Evolutionary conservation across 2,888 invertebrate genomes (phyloP).

Genomic region (Sinhomidia bicolor): DNA sequence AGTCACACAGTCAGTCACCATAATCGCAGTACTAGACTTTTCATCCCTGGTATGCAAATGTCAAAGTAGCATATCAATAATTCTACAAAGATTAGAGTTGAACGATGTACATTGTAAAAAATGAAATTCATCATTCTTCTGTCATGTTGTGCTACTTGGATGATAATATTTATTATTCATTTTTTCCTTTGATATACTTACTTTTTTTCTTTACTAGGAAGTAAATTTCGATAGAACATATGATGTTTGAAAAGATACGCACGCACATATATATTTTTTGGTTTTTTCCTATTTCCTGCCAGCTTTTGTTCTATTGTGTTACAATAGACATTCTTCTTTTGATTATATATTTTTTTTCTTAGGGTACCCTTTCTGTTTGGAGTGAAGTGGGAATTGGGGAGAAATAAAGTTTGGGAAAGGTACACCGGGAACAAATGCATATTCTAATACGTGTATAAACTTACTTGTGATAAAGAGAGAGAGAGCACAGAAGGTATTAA

Average conservation of each 20-base stretch:
- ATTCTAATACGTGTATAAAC: too few relatives aligned
- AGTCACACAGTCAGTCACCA: not conserved
- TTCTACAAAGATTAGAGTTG: slow-evolving; percentile 68
- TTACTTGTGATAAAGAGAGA: too few relatives aligned
- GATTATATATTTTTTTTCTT: not conserved
- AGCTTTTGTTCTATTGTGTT: not conserved
- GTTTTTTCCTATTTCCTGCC: too few relatives aligned
- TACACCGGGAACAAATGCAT: too few relatives aligned
- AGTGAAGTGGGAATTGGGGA: not conserved
- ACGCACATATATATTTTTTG: too few relatives aligned
- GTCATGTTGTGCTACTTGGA: slow-evolving; percentile 52
- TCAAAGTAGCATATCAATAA: slow-evolving; percentile 63
- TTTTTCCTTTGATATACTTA: slow-evolving; percentile 25
- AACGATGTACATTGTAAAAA: slow-evolving; percentile 53
- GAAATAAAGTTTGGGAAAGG: not conserved
- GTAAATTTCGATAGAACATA: not conserved
- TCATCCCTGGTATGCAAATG: slow-evolving; percentile 48
- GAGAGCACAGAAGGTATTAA: not conserved
- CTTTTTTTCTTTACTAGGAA: not conserved
- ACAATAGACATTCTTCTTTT: not conserved
- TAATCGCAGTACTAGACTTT: not conserved
- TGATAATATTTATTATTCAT: slow-evolving; percentile 74
- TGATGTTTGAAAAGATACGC: not conserved
- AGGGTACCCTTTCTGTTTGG: not conserved
- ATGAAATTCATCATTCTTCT: slow-evolving; percentile 64